Evolutionary conservation across 2,797 vertebrate species (phyloP), one percentile per base, ranked within the genome.

Genomic region (Chrysocyon brachyurus): DNA sequence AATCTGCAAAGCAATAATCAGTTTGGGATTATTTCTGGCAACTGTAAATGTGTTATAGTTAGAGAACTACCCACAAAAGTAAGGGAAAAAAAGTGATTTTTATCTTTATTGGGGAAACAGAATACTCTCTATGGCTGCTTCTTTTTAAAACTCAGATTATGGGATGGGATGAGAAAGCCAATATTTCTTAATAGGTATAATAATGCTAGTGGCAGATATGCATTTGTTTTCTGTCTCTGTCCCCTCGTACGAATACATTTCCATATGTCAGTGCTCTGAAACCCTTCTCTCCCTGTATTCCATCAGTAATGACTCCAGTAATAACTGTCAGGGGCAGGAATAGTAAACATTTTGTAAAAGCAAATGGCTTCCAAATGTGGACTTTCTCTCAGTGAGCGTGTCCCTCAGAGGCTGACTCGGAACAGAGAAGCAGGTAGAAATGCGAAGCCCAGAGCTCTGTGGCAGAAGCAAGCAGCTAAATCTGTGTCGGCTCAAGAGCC

Each of bases 311-410:
- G 90, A 54, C 9, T 98, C 90, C 77, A 83, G 56, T 97, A 97
- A 98, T 90, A 98, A 96, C 90, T 92, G 94, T 97, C 77, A 98
- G 90, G 83, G 86, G 86, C 96, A 98, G 87, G 88, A 96, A 97
- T 8, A 98, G 93, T 96, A 97, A 98, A 97, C 96, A 95, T 93
- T 97, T 97, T 91, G 95, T 84, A 92, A 97, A 98, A 97, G 21
- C 79, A 98, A 98, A 98, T 86, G 17, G 90, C 92, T 98, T 98
- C 95, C 97, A 98, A 98, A 91, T 97, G 96, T 85, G 63, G 83
- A 63, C 93, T 98, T 98, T 98, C 92, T n/a, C 83, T 95, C 54
- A 86, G 19, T 79, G 93, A 95, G 94, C 46, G 4, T 16, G 31
- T 73, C 36, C 49, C 16, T 31, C 6, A 1, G 14, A 78, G 63